These are phyloP conservation scores for Paracanthobrama guichenoti DNA, from an alignment of 2,113 vertebrate species.

Conservation along the genomic window DNA sequence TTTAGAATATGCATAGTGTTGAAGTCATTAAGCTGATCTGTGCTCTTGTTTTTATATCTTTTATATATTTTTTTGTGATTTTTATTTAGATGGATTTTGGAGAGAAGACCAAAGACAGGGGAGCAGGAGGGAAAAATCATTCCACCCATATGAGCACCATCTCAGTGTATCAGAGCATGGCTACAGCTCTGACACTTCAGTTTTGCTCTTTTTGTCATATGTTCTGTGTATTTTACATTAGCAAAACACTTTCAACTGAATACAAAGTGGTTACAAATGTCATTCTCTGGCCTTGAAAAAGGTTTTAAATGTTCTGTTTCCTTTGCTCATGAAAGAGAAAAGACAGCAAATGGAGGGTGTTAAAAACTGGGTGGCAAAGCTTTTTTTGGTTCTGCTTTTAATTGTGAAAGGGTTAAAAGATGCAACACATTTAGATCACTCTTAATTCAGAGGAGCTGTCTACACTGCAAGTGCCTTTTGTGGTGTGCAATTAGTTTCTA, in stretches of 20 bases:
- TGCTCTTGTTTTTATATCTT: not conserved
- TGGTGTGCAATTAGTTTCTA: not conserved
- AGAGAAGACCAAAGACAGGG: too few relatives aligned
- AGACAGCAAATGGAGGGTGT: not conserved
- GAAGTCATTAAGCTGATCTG: not conserved
- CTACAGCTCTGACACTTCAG: too few relatives aligned
- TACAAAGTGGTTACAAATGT: not conserved
- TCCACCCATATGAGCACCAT: too few relatives aligned
- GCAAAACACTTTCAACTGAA: slow-evolving; percentile 7
- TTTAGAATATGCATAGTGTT: not conserved
- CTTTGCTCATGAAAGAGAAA: not conserved
- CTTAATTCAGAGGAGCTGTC: not conserved
- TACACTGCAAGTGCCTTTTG: not conserved
- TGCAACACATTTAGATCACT: not conserved
- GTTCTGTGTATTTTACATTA: not conserved
- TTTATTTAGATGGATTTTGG: too few relatives aligned
- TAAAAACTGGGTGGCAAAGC: not conserved
- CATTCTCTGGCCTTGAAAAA: not conserved
- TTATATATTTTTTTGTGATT: too few relatives aligned
- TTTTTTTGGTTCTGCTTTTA: not conserved
- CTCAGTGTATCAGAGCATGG: too few relatives aligned
- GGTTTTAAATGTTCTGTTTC: not conserved
- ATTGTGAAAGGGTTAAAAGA: not conserved
- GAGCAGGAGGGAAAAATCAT: too few relatives aligned
- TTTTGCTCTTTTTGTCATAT: not conserved